These are phyloP conservation scores for Mythimna ferrago DNA, from an alignment of 2,888 invertebrate species.

Conservation along the genomic window DNA sequence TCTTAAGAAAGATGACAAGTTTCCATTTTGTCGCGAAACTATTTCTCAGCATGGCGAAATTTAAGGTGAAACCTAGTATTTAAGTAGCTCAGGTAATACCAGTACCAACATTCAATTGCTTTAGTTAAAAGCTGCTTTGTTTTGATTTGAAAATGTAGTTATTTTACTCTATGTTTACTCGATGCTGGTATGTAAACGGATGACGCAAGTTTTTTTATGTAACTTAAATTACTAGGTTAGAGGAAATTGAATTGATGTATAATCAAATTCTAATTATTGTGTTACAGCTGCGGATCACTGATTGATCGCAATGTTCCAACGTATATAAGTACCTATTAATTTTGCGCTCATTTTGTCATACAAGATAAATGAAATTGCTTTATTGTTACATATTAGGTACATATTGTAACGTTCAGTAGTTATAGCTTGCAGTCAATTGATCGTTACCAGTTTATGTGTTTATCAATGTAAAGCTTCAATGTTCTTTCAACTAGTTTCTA, in stretches of 20 bases:
- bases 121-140: slow-evolving; percentile 20
- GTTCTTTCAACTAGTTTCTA: neutral
- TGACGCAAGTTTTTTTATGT: slow-evolving; percentile 37
- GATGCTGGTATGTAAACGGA: slow-evolving; percentile 5
- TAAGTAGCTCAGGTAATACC: slow-evolving; percentile 21
- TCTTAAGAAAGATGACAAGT: slow-evolving; percentile 19
- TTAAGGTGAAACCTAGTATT: slow-evolving; percentile 31
- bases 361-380: slow-evolving; percentile 24
- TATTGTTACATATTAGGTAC: slow-evolving; percentile 3
- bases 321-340: slow-evolving; percentile 24
- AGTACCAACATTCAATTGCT: slow-evolving; percentile 31
- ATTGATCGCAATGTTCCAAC: slow-evolving; percentile 23
- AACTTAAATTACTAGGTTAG: slow-evolving; percentile 32
- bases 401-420: slow-evolving; percentile 19
- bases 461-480: neutral
- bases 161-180: slow-evolving; percentile 14
- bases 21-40: slow-evolving; percentile 36
- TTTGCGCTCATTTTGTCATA: slow-evolving; percentile 20
- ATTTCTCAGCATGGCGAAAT: slow-evolving; percentile 21
- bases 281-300: slow-evolving; percentile 24
- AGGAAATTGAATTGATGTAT: slow-evolving; percentile 32
- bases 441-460: neutral
- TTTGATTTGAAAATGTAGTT: slow-evolving; percentile 31
- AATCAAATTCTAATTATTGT: slow-evolving; percentile 35
- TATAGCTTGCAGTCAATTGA: slow-evolving; percentile 8